Base-by-base conservation (phyloP, 2,113 vertebrate genomes). In the Istiophorus platypterus region DNA sequence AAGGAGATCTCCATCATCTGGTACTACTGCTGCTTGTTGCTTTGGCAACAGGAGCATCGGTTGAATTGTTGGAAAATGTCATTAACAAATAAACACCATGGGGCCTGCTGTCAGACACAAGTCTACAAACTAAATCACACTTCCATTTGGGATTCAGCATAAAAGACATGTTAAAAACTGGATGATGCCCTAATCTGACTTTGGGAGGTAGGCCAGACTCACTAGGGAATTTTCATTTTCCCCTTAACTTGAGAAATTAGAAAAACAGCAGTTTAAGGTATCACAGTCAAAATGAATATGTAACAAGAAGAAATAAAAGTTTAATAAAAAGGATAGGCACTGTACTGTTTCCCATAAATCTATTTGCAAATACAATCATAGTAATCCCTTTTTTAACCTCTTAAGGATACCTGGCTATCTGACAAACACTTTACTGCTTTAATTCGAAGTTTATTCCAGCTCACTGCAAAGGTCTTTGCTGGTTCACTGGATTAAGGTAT, bases 51-150 rank as follows among this genome's bases (percentile, higher is more conserved):
- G 34, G 27, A 39, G 67, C 62, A 90, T 76, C 58, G 41, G 67
- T 65, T 84, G 63, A 84, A 76, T 65, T 34, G 15, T 51, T 84
- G 66, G 41, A 70, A 88, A 89, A 90, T 86, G 62, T 85, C 62
- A 86, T 87, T 73, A 88, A 76, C 61, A 86, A 76, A 82, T 76
- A 71, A 89, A 82, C 70, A 77, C 51, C 14, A 87, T 63, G 34
- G 52, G 63, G 49, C 67, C 51, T 58, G 61, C 39, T 51, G 41
- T 49, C 37, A 71, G 27, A 73, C 26, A 58, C 5, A 75, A 62
- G 61, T 68, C 63, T 74, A 34, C 31, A 78, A 65, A 65, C 37
- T 39, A 66, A 79, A 74, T 52, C 24, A 39, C 41, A 66, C 41
- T 54, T 57, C 14, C 9, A 56, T 84, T 71, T 75, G 3, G 69